A percentile compares a stretch with the other conserved stretches of the same genome.
phyloP scores from a whole-genome alignment of 2,113 vertebrate genomes.

The Raja brachyura region DNA sequence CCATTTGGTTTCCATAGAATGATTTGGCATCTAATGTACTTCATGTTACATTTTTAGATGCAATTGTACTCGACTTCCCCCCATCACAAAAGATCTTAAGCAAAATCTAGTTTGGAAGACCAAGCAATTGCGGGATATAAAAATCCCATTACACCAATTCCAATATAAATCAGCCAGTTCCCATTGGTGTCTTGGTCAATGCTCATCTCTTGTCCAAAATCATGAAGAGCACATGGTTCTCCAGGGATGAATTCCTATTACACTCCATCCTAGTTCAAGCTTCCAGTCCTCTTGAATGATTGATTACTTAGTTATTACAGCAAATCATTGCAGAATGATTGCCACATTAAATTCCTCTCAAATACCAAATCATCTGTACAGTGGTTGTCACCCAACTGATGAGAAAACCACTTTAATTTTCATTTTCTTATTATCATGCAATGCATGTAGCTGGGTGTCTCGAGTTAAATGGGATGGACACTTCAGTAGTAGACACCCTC shows the following conservation, averaged over 20 bases:
- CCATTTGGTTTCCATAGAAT: neutral
- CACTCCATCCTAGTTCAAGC: neutral
- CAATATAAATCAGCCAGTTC: neutral
- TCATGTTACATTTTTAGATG: neutral
- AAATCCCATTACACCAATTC: neutral
- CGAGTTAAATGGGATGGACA: neutral
- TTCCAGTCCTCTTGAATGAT: neutral
- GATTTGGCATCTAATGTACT: too few species aligned
- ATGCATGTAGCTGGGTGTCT: neutral
- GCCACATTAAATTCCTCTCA: neutral
- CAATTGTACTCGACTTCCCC: neutral
- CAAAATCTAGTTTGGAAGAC: neutral
- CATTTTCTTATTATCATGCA: neutral
- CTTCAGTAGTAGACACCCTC: neutral
- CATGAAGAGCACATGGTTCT: too few species aligned
- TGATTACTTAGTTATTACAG: neutral
- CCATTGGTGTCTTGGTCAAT: neutral
- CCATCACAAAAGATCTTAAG: neutral
- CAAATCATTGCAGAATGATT: neutral
- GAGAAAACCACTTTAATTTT: slow-evolving; percentile 9
- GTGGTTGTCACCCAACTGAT: neutral
- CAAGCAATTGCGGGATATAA: neutral
- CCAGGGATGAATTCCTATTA: neutral
- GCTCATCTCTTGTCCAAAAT: neutral
- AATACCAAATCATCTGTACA: neutral